Base-by-base conservation (phyloP, 92 coral and sea anemone species). In the Palythoa grandis region DNA sequence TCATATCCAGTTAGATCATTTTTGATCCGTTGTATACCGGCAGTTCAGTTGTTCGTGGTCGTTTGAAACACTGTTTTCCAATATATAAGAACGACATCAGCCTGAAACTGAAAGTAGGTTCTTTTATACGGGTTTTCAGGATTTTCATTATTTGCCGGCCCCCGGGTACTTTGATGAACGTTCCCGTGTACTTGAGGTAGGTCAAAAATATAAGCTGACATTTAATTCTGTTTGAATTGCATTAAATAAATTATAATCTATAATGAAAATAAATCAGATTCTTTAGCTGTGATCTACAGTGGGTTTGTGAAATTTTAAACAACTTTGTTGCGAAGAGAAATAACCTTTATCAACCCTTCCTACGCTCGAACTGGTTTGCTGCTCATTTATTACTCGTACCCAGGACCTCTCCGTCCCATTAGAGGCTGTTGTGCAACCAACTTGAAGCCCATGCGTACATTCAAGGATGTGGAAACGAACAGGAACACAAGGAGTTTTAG, bases 251-350 rank as follows among this genome's bases (percentile, higher is more conserved):
- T n/a, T n/a, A n/a, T n/a, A n/a, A n/a, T n/a, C n/a, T 72, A 52
- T 72, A 72, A 38, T 52, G 56, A 72, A 72, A 72, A 5, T 40
- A 40, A 40, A 40, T 40, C 47, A 40, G 47, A 40, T 40, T 40
- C 47, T 40, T 40, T 40, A 40, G 47, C 77, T 72, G 77, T 72
- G 38, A 38, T 72, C 53, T 72, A 53, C 14, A 68, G 72, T 68
- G 72, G 72, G 72, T 68, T 68, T 68, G 9, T 68, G 38, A 25
- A 67, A 25, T n/a, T 67, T 6, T 67, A 67, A 20, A 22, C 38
- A 67, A 22, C 72, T 67, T 67, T 68, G 72, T 68, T 19, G 72
- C 23, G 72, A 22, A 68, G 20, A 29, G 72, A 25, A 68, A 23
- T 68, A 25, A 68, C 47, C 2, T 5, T 40, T 40, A 40, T 40